Evolutionary conservation across 1,140 invertebrate genomes (phyloP).

Genomic region (Trichonephila clavata): DNA sequence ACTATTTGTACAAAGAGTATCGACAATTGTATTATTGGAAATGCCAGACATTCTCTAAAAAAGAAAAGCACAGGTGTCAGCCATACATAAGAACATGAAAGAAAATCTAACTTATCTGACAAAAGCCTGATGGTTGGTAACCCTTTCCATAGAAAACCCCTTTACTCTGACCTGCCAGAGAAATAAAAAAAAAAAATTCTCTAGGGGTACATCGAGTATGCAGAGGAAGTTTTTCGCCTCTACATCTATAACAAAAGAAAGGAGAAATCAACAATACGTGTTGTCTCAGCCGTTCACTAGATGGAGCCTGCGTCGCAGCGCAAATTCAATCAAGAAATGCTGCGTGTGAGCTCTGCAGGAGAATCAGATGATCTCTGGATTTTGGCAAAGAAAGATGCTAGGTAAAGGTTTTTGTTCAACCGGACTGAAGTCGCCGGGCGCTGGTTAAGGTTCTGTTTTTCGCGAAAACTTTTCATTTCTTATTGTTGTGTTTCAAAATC

Average conservation of each 20-base stretch:
- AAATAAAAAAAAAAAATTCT: no score
- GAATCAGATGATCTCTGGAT: conserved; percentile 31
- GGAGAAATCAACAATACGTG: background rate
- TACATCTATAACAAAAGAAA: background rate
- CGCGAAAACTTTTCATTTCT: background rate
- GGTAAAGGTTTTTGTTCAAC: background rate
- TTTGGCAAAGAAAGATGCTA: background rate
- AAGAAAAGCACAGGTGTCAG: no score
- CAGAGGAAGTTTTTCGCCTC: no score
- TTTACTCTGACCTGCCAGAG: no score
- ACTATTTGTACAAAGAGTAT: no score
- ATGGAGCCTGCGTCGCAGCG: background rate
- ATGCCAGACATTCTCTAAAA: no score
- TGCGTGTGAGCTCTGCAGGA: conserved; percentile 23
- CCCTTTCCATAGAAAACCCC: no score
- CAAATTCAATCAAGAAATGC: background rate
- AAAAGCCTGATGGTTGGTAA: no score
- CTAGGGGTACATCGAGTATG: no score
- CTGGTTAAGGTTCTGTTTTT: background rate
- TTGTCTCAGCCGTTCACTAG: background rate
- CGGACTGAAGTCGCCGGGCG: conserved; percentile 9
- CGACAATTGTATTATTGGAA: no score
- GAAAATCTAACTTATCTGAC: no score
- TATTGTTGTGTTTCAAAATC: background rate
- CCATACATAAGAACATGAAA: no score